Evolutionary conservation across 2,888 invertebrate species (phyloP), one percentile per base, ranked within the genome.

Genomic region (Cactoblastis cactorum): DNA sequence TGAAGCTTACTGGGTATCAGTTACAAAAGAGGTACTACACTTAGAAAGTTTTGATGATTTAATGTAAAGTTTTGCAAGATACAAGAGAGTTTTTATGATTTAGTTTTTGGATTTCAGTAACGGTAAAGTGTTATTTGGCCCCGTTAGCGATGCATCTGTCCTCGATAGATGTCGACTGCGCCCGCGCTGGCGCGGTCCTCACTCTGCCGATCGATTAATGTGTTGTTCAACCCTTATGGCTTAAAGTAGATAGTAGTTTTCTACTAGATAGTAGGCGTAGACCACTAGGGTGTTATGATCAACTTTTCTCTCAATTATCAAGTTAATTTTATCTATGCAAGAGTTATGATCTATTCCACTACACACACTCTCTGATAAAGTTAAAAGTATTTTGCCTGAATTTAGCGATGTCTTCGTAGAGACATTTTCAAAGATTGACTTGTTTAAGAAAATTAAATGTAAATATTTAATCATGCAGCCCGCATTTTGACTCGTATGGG

Each of bases 1-100:
- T 92, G 96, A 96, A 93, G 96, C 95, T 83, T 94, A 95, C 92
- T 96, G 96, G 96, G 95, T 96, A 91, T 94, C 94, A 90, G 94
- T 95, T 91, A 96, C 95, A 88, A 94, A 94, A 94, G 96, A 96
- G 96, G 96, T 96, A 89, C 80, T 77, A 96, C 92, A 92, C 90
- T 91, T 91, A 87, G 88, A 86, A 80, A 85, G 79, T 88, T 88
- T 88, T 88, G 83, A 88, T 84, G 88, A 89, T 88, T 89, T 86
- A 83, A 86, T 86, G 85, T 88, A 87, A 86, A 86, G 80, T 88
- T 87, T 88, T 89, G 88, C 89, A 88, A 89, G 87, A 87, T 85
- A 82, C 75, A 66, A 84, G 76, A 88, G 72, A 86, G 80, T 87
- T 90, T 86, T 85, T 89, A 87, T 85, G 82, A 87, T 87, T 89